These are phyloP conservation scores for Actenoides lindsayi DNA, from an alignment of 2,113 vertebrate genomes.

Conservation along the genomic window DNA sequence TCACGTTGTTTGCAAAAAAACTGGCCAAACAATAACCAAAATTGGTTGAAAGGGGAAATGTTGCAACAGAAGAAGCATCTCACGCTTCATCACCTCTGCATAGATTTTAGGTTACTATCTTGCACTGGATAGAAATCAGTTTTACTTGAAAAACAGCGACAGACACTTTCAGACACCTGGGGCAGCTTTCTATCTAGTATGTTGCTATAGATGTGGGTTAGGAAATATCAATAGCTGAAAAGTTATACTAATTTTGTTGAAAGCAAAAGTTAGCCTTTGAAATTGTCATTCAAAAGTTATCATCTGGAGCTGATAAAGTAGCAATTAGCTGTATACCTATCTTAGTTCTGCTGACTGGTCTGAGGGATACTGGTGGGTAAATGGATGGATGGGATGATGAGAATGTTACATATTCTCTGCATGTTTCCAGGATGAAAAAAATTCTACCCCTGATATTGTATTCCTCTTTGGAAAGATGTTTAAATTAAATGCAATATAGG, in stretches of 20 bases:
- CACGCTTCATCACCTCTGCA: background rate
- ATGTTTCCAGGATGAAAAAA: background rate
- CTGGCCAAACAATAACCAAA: background rate
- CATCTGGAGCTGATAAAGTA: background rate
- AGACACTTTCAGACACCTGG: too few relatives aligned
- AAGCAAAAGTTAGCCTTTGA: background rate
- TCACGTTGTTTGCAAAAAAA: background rate
- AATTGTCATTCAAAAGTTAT: background rate
- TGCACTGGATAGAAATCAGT: background rate
- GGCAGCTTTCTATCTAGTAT: too few relatives aligned
- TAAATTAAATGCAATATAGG: background rate
- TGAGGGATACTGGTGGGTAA: background rate
- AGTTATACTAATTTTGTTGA: background rate
- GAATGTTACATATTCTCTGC: background rate
- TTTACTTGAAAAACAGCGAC: background rate
- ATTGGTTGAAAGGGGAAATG: background rate
- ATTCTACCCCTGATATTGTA: too few relatives aligned
- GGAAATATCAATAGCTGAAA: background rate
- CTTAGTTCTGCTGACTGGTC: background rate
- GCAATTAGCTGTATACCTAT: rapidly evolving
- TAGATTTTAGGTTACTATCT: background rate
- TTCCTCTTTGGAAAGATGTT: background rate
- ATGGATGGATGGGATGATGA: background rate
- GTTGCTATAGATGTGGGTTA: background rate
- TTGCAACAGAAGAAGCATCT: background rate